These are phyloP conservation scores for Gnatocerus cornutus DNA, from an alignment of 2,888 invertebrate genomes.

Conservation along the genomic window DNA sequence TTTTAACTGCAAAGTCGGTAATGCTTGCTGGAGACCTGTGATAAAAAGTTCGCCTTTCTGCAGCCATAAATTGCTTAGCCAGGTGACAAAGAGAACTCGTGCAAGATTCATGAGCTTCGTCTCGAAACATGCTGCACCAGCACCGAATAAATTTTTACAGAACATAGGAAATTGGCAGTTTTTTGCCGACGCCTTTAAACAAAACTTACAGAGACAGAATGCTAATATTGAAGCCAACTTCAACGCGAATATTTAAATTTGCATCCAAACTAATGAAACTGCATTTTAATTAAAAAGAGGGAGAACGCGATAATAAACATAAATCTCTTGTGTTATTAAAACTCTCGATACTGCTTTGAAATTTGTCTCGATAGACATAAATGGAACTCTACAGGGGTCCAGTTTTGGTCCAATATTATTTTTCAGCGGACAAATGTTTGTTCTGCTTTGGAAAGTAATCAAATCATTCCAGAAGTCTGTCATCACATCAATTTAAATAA, in stretches of 20 bases:
- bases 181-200: not conserved
- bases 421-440: not conserved
- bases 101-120: slow-evolving; percentile 55
- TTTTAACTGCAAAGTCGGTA: slow-evolving; percentile 13
- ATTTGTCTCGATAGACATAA: too few relatives aligned
- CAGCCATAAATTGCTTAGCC: slow-evolving; percentile 55
- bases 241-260: too few relatives aligned
- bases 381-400: too few relatives aligned
- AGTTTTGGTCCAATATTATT: too few relatives aligned
- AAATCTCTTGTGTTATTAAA: too few relatives aligned
- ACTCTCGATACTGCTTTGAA: too few relatives aligned
- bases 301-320: too few relatives aligned
- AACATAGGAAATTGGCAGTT: not conserved
- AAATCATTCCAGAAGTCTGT: not conserved
- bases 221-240: too few relatives aligned
- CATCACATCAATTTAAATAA: not conserved
- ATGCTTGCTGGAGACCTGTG: slow-evolving; percentile 11
- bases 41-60: slow-evolving; percentile 39
- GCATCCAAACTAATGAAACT: too few relatives aligned
- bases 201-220: not conserved
- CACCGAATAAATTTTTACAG: slow-evolving; percentile 35
- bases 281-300: too few relatives aligned
- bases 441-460: not conserved
- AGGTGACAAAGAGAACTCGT: slow-evolving; percentile 55
- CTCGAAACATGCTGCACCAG: slow-evolving; percentile 29